Evolutionary conservation across 2,113 vertebrate genomes (phyloP), one percentile per base, ranked within the genome.

Genomic region (Shinisaurus crocodilurus): DNA sequence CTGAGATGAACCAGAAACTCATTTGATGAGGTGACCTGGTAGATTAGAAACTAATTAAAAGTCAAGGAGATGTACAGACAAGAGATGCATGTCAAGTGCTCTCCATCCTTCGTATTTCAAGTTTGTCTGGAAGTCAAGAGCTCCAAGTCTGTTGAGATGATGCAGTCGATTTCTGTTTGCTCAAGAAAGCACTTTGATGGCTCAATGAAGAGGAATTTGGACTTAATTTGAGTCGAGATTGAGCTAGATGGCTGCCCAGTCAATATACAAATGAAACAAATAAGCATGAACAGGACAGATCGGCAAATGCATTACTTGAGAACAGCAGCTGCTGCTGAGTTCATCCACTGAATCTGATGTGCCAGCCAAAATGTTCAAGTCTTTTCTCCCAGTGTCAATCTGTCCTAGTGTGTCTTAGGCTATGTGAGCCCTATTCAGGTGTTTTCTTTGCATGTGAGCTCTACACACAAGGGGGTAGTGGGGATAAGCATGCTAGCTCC

Each of bases 171-270:
- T 92, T 88, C 80, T 94, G 88, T 93, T 95, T 95, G 91, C 91
- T 93, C 82, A 89, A 81, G 82, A 85, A 92, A 96, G 86, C 75
- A 79, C 77, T 92, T 75, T 90, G 91, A 90, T 91, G 91, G 85
- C 81, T 94, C 82, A 92, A 80, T 91, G 93, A 93, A 90, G 91
- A 94, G 81, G 89, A 93, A 85, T 95, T 94, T 92, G 60, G 87
- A 87, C 88, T 34, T 48, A 81, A 92, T 82, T 93, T 86, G 86
- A 94, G 83, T 89, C 90, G 89, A 95, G 90, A 76, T 92, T 93
- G 79, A 90, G 84, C 70, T 82, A 94, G 86, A 54, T 89, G 91
- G 93, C 70, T 86, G 90, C 82, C 84, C 90, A 45, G 90, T 94
- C 86, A 87, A 93, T 63, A 83, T 76, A 85, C 43, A 0, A 0